Evolutionary conservation across 2,888 invertebrate species (phyloP).

Genomic region (Catocala fraxini): DNA sequence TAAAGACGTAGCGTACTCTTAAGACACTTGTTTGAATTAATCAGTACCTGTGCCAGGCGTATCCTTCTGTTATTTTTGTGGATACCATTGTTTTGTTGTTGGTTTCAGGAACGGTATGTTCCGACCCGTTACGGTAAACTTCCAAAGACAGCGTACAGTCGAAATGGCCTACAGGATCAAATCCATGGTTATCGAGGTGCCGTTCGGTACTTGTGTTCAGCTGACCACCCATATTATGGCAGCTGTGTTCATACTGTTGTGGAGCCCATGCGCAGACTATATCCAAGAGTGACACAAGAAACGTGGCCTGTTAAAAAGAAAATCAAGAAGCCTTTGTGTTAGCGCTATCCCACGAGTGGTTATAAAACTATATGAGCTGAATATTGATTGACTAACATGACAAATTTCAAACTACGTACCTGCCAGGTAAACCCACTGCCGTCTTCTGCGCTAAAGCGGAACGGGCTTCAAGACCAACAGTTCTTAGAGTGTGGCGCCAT

Average conservation of each 20-base stretch:
- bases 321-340: constrained; percentile 52
- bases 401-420: constrained; percentile 43
- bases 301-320: constrained; percentile 65
- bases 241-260: constrained; percentile 67
- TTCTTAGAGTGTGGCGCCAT: constrained; percentile 75
- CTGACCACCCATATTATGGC: constrained; percentile 36
- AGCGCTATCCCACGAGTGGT: neutral
- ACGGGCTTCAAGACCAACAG: constrained; percentile 80
- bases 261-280: constrained; percentile 68
- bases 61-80: constrained; percentile 33
- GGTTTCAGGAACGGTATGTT: constrained; percentile 85
- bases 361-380: neutral
- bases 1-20: no score
- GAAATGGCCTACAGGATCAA: constrained; percentile 82
- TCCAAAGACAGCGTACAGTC: constrained; percentile 72
- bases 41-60: constrained; percentile 21
- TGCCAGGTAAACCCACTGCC: constrained; percentile 76
- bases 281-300: constrained; percentile 73
- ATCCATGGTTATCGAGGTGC: constrained; percentile 80
- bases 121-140: constrained; percentile 78
- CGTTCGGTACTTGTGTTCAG: constrained; percentile 70
- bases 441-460: constrained; percentile 76
- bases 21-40: constrained; percentile 17
- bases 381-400: constrained; percentile 11
- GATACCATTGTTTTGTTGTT: constrained; percentile 68